Percentiles rank a stretch among this genome's conserved stretches.
These are phyloP conservation scores for Nothoprocta pentlandii DNA, from an alignment of 2,113 vertebrate species.

Conservation along the genomic window DNA sequence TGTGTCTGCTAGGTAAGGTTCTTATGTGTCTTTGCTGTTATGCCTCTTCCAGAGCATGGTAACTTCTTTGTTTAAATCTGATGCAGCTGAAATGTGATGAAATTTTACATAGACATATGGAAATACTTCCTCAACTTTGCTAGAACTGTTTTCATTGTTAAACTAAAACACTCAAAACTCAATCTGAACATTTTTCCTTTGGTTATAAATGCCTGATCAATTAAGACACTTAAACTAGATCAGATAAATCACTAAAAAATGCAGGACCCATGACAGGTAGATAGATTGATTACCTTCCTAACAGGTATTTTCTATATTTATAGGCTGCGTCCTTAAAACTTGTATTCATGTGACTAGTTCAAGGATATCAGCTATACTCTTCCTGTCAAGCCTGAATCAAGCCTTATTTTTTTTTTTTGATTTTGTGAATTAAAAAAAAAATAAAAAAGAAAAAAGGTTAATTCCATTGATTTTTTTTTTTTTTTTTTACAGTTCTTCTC, in stretches of 20 bases:
- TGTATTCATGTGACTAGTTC: neutral
- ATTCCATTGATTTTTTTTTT: neutral
- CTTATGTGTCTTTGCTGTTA: neutral
- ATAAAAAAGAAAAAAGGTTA: neutral
- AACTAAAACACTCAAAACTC: neutral
- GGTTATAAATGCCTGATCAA: constrained; percentile 26
- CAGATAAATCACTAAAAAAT: constrained; percentile 55
- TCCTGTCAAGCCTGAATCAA: neutral
- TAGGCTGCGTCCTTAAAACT: neutral
- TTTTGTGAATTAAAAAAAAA: neutral
- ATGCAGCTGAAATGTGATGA: neutral
- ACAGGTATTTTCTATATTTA: neutral
- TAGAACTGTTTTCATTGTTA: neutral
- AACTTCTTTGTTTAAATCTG: constrained; percentile 13
- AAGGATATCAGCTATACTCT: neutral
- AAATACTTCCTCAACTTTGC: neutral
- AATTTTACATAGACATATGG: neutral
- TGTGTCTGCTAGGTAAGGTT: neutral
- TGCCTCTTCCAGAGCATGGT: neutral
- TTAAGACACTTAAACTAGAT: constrained; percentile 39
- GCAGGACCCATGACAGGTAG: neutral
- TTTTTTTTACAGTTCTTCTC: neutral
- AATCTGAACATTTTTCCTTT: neutral
- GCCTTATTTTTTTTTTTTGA: neutral
- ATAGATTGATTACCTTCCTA: constrained; percentile 33